Conservation (phyloP, 2,113 vertebrate genomes). For the Rissa tridactyla region DNA sequence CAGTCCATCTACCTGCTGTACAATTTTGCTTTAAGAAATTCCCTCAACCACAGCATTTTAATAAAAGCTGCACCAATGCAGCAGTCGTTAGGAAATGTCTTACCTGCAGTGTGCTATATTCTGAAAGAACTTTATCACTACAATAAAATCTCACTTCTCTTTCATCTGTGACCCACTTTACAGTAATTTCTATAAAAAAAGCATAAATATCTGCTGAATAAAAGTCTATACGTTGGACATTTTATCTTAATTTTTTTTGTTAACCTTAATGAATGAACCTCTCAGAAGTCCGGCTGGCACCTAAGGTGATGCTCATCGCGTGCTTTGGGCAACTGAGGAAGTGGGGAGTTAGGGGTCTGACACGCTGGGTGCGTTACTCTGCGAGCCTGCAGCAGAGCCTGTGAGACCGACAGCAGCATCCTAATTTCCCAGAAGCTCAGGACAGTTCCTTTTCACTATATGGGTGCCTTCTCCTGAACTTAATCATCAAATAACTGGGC, state of each 20-base stretch:
- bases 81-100: not conserved
- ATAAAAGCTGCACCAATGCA: not conserved
- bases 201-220: not conserved
- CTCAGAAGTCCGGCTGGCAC: not conserved
- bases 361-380: accelerated
- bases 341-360: not conserved
- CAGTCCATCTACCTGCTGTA: not conserved
- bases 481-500: not conserved
- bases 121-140: not conserved
- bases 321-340: not conserved
- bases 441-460: not conserved
- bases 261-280: not conserved
- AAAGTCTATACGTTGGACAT: not conserved
- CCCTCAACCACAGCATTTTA: not conserved
- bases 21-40: not conserved
- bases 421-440: not conserved
- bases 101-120: not conserved
- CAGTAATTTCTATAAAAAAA: not conserved
- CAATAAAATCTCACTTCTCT: not conserved
- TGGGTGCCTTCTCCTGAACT: not conserved
- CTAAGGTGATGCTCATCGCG: not conserved
- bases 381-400: not conserved
- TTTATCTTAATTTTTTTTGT: not conserved
- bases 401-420: not conserved
- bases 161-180: slow-evolving; percentile 1